These are phyloP conservation scores for Apamea epomidion DNA, from an alignment of 2,888 invertebrate genomes.

Conservation along the genomic window DNA sequence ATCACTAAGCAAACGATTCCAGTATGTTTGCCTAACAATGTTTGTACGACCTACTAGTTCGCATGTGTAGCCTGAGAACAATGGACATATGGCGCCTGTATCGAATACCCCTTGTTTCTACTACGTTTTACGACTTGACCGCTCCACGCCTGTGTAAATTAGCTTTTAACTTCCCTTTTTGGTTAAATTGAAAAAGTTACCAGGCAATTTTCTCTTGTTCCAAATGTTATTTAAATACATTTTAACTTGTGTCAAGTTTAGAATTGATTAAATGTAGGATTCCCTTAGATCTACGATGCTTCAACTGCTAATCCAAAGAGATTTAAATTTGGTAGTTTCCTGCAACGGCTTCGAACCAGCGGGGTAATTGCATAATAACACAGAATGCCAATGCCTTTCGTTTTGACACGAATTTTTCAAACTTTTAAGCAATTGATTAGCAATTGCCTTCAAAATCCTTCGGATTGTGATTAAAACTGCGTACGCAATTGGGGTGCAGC, in stretches of 20 bases:
- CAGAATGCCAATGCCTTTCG: not conserved
- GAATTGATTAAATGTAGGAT: not conserved
- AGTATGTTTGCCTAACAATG: conserved; percentile 75
- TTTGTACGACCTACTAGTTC: conserved; percentile 79
- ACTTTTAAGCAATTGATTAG: not conserved
- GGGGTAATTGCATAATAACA: not conserved
- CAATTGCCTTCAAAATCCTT: not conserved
- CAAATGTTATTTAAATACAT: conserved; percentile 34
- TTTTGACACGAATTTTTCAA: not conserved
- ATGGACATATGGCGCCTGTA: conserved; percentile 69
- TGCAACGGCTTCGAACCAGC: not conserved
- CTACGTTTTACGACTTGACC: conserved; percentile 62
- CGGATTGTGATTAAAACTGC: not conserved
- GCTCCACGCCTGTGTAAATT: conserved; percentile 58
- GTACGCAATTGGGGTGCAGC: not conserved
- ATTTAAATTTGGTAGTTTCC: not conserved
- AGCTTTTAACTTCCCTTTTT: conserved; percentile 53
- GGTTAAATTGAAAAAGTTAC: conserved; percentile 60
- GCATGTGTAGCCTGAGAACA: conserved; percentile 74
- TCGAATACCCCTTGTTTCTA: conserved; percentile 66
- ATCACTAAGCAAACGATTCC: conserved; percentile 72
- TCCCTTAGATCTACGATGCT: not conserved
- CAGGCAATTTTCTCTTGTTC: conserved; percentile 49
- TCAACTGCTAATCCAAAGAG: not conserved
- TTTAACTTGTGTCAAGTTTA: conserved; percentile 5